Evolutionary conservation across 2,888 invertebrate species (phyloP), one percentile per base, ranked within the genome.

Genomic region (Synergus japonicus): DNA sequence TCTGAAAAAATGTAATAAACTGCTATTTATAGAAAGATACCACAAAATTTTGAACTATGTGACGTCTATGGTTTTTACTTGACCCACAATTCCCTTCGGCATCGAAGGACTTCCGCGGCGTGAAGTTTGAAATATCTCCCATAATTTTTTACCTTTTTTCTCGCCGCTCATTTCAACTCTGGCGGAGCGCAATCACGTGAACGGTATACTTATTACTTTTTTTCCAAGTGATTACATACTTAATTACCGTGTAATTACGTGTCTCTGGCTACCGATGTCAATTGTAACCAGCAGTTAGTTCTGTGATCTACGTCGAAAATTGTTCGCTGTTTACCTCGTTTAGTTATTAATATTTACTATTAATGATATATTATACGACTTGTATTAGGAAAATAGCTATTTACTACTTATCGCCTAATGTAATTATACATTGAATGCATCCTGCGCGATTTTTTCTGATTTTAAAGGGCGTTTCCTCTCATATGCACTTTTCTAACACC

Each of bases 201-300:
- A 29, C 29, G 22, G 49, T 46, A 29, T 49, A 69, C 49, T 69
- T 49, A 69, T 69, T 69, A 69, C 46, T 49, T 69, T 46, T 69
- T 69, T 69, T 67, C 12, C n/a, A 29, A 49, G 69, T 69, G 69
- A 69, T 69, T 69, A 69, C 69, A 69, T 69, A 49, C 49, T 69
- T 69, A 69, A 69, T 69, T 69, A 69, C 69, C 69, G 69, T 69
- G 69, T 69, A 69, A 69, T 69, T 69, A 69, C 69, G 15, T 49
- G 69, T 69, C 49, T 49, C 69, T 69, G 69, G 49, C 69, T 69
- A 69, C 69, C 29, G 69, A 69, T 69, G 69, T 69, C 69, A 69
- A 49, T 69, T 69, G 46, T 69, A 69, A 46, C 46, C n/a, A 69
- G 69, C 49, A 69, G 69, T 69, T 69, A 69, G 49, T 69, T 69